Conservation (phyloP, 2,888 invertebrate species). For the Nezara viridula region DNA sequence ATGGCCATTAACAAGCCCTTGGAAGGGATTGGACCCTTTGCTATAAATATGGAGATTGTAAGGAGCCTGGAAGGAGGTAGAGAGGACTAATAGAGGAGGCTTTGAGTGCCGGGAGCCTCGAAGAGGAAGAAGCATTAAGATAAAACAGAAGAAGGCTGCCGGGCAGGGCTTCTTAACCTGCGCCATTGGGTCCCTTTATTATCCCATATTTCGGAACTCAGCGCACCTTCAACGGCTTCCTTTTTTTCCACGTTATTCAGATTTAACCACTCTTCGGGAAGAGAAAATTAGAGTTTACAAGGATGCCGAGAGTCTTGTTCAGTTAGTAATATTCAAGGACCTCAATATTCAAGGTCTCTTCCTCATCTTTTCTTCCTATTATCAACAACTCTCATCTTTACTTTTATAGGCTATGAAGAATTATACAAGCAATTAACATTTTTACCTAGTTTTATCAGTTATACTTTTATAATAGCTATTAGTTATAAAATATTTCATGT, state of each 20-base stretch:
- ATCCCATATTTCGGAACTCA: not conserved
- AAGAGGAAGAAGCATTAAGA: not conserved
- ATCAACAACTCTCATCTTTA: not conserved
- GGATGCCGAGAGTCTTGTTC: not conserved
- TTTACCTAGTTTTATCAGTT: too few relatives aligned
- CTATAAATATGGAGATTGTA: conserved; percentile 21
- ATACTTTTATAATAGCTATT: too few relatives aligned
- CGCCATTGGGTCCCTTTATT: not conserved
- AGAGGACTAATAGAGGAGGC: conserved; percentile 3
- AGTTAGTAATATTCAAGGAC: not conserved
- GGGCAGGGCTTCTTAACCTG: not conserved
- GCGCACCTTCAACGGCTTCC: not conserved
- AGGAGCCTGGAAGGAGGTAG: not conserved
- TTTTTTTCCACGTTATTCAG: conserved; percentile 3
- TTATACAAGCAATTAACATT: too few relatives aligned
- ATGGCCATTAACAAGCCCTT: not conserved
- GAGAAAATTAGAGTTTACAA: conserved; percentile 22
- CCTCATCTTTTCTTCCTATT: not conserved
- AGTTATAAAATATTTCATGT: too few relatives aligned
- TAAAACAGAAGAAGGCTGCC: not conserved
- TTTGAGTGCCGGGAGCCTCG: not conserved
- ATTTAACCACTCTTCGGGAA: not conserved
- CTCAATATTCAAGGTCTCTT: too few relatives aligned
- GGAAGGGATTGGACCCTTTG: not conserved
- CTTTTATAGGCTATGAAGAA: not conserved